A percentile compares a stretch with the other conserved stretches of the same genome.
Evolutionary conservation across 2,113 vertebrate species (phyloP).

Genomic region (Elaphurus davidianus): DNA sequence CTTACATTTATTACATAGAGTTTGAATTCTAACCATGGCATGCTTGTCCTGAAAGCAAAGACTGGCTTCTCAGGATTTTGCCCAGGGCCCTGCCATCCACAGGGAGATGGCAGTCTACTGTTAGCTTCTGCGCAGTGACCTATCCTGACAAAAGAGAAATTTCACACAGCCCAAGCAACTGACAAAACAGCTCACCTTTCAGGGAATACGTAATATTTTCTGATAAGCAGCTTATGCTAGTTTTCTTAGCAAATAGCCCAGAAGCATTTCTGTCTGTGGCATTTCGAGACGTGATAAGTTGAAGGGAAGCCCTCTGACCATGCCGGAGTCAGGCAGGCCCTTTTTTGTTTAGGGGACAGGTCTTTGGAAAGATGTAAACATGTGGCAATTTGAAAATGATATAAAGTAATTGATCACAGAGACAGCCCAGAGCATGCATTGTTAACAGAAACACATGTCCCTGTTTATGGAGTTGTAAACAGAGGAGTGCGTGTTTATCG

Average conservation of each 20-base stretch:
- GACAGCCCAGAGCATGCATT: conserved; percentile 75
- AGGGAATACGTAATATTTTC: conserved; percentile 88
- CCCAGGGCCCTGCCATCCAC: neutral
- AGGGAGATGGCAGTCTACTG: conserved; percentile 55
- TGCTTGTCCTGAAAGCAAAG: conserved; percentile 30
- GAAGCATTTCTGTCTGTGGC: conserved; percentile 84
- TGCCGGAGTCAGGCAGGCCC: conserved; percentile 80
- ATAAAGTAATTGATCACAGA: conserved; percentile 81
- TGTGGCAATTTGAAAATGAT: conserved; percentile 81
- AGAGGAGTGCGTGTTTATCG: conserved; percentile 74
- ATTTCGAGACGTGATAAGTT: conserved; percentile 86
- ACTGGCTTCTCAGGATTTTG: conserved; percentile 22
- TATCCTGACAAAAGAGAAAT: conserved; percentile 85
- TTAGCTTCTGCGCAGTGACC: conserved; percentile 86
- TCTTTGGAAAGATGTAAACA: conserved; percentile 82
- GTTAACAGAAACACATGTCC: conserved; percentile 77
- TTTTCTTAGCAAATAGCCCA: conserved; percentile 85
- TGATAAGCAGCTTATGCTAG: conserved; percentile 95
- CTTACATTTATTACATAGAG: neutral
- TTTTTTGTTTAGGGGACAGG: conserved; percentile 78
- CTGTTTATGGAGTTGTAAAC: conserved; percentile 79
- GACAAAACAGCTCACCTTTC: conserved; percentile 88
- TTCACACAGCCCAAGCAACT: conserved; percentile 86
- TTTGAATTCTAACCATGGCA: neutral
- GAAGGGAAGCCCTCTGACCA: conserved; percentile 86